phyloP scores from a whole-genome alignment of 2,797 vertebrate genomes.

The Microctenopoma stevenorrisi region DNA sequence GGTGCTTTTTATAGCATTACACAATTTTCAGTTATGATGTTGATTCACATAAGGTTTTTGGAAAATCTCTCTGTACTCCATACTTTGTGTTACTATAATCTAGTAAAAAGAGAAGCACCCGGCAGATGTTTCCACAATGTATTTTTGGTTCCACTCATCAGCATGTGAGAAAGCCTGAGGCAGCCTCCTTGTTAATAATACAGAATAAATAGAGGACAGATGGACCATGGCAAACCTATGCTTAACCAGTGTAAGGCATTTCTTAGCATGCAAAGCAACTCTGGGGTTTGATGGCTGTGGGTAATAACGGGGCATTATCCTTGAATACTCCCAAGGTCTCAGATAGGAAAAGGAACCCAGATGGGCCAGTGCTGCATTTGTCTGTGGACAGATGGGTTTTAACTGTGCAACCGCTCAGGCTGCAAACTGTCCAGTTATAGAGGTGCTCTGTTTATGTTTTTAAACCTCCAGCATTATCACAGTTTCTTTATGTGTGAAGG shows the following conservation, averaged over 20 bases:
- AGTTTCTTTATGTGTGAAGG: slow-evolving; percentile 64
- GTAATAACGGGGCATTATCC: slow-evolving; percentile 74
- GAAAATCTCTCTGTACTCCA: neutral
- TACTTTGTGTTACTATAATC: too few relatives aligned
- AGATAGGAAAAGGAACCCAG: slow-evolving; percentile 64
- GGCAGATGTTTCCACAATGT: neutral
- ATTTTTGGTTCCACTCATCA: slow-evolving; percentile 10
- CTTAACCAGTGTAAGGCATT: slow-evolving; percentile 42
- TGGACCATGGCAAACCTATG: slow-evolving; percentile 31
- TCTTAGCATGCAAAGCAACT: slow-evolving; percentile 54
- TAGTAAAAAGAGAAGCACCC: neutral
- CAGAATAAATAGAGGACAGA: slow-evolving; percentile 49
- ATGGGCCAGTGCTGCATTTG: slow-evolving; percentile 59
- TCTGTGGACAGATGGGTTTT: slow-evolving; percentile 76
- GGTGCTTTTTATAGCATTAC: too few relatives aligned
- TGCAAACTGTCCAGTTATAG: slow-evolving; percentile 69
- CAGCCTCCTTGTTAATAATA: slow-evolving; percentile 32
- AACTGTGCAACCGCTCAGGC: slow-evolving; percentile 61
- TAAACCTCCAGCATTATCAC: slow-evolving; percentile 52
- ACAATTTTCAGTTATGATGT: slow-evolving; percentile 10
- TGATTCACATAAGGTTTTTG: slow-evolving; percentile 2
- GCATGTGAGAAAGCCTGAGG: slow-evolving; percentile 22
- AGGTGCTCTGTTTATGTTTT: slow-evolving; percentile 61
- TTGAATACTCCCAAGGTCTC: slow-evolving; percentile 71
- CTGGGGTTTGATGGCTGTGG: slow-evolving; percentile 55